Evolutionary conservation across 2,888 invertebrate species (phyloP).

Genomic region (Synergus japonicus): DNA sequence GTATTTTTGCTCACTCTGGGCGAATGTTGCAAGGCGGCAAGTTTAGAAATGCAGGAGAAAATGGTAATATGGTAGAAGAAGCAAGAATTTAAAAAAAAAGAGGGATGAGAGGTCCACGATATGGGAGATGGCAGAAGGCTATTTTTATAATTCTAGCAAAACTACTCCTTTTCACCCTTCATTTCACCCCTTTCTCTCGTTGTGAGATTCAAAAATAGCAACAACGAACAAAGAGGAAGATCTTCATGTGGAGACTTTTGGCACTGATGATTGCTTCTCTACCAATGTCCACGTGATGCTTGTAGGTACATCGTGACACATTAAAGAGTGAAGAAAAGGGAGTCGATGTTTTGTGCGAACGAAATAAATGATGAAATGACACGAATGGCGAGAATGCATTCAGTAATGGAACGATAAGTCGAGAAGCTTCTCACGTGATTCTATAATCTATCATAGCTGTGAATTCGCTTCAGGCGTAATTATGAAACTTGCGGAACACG

Average conservation of each 20-base stretch:
- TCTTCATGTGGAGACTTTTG: constrained; percentile 43
- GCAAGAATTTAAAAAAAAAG: background rate
- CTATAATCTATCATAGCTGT: background rate
- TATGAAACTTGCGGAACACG: background rate
- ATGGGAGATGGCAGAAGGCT: constrained; percentile 48
- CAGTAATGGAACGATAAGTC: constrained; percentile 4
- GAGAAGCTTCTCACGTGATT: background rate
- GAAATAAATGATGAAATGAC: background rate
- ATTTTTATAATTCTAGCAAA: constrained; percentile 59
- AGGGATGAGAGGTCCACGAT: background rate
- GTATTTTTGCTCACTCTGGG: too few relatives aligned
- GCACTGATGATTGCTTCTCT: constrained; percentile 36
- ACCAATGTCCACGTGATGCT: background rate
- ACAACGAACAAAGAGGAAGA: constrained; percentile 52
- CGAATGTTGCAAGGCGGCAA: background rate
- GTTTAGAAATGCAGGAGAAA: constrained; percentile 5
- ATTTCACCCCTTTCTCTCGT: constrained; percentile 51
- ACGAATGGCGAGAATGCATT: background rate
- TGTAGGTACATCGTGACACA: background rate
- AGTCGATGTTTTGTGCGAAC: background rate
- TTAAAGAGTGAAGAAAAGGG: background rate
- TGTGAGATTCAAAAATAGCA: constrained; percentile 60
- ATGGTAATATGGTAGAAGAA: constrained; percentile 6
- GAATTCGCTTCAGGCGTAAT: background rate
- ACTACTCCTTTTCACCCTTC: constrained; percentile 53